Percentiles rank a stretch among this genome's conserved stretches.
Conservation (phyloP, 2,888 invertebrate genomes). For the Erpobdella octoculata region DNA sequence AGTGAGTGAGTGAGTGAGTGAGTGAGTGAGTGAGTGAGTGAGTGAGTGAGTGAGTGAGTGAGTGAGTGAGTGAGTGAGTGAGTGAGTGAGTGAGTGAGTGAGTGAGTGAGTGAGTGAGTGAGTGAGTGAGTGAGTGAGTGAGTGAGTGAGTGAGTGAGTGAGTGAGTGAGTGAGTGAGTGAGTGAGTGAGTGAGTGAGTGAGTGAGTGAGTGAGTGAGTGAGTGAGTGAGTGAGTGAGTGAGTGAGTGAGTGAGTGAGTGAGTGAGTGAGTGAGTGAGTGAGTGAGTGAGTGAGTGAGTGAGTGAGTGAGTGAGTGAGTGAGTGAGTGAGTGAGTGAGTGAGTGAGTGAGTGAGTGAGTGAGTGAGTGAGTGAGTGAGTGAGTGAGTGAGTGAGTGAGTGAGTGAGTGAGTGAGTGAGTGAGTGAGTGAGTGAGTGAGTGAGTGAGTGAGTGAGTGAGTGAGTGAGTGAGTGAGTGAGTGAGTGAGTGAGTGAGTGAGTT, state of each 20-base stretch:
- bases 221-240: neutral
- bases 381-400: slow-evolving; percentile 3
- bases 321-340: slow-evolving; percentile 17
- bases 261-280: too few species aligned
- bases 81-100: neutral
- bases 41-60: neutral
- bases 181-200: neutral
- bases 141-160: slow-evolving; percentile 1
- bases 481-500: slow-evolving; percentile 9
- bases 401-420: slow-evolving; percentile 18
- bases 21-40: neutral
- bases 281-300: neutral
- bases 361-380: slow-evolving; percentile 14
- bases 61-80: slow-evolving; percentile 6
- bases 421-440: slow-evolving; percentile 7
- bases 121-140: slow-evolving; percentile 1
- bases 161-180: slow-evolving; percentile 1
- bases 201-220: neutral
- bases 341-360: slow-evolving; percentile 22
- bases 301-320: slow-evolving; percentile 23
- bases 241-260: slow-evolving; percentile 1
- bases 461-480: slow-evolving; percentile 28
- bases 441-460: slow-evolving; percentile 28
- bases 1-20: neutral
- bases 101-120: slow-evolving; percentile 1